Evolutionary conservation across 1,140 invertebrate species (phyloP).

Genomic region (Apocrypta bakeri): DNA sequence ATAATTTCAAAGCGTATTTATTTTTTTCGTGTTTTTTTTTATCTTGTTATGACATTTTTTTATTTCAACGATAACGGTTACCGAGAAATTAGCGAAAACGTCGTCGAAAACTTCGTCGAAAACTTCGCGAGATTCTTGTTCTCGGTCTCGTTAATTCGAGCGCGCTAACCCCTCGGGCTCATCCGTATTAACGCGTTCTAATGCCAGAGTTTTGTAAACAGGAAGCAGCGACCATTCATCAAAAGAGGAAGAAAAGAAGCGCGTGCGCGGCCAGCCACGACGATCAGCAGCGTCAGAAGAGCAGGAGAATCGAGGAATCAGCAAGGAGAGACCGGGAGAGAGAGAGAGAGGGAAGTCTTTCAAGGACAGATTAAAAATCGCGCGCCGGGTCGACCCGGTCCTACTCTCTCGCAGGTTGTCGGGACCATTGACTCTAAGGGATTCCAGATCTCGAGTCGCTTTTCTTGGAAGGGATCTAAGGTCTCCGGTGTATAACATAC

Average conservation of each 20-base stretch:
- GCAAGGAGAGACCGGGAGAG: conserved; percentile 16
- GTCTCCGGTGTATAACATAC: conserved; percentile 16
- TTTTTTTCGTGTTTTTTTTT: no score
- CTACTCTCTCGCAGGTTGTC: conserved; percentile 40
- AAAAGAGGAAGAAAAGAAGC: conserved; percentile 44
- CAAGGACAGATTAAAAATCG: conserved; percentile 49
- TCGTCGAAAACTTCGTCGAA: no score
- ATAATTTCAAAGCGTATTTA: no score
- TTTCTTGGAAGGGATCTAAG: conserved; percentile 51
- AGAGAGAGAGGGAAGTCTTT: conserved; percentile 19
- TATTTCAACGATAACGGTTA: no score
- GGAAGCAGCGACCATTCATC: conserved; percentile 49
- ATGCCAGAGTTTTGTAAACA: conserved; percentile 39
- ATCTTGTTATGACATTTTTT: no score
- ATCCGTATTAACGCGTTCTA: conserved; percentile 39
- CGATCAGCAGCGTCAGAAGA: background rate
- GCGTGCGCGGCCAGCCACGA: background rate
- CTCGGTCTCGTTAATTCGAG: conserved; percentile 6
- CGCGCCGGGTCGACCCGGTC: conserved; percentile 5
- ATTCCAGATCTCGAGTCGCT: conserved; percentile 40
- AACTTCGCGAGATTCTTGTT: no score
- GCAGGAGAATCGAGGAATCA: conserved; percentile 50
- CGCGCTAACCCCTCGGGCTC: background rate
- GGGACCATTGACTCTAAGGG: conserved; percentile 47
- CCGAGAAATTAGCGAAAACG: no score